These are phyloP conservation scores for Strix aluco DNA, from an alignment of 2,113 vertebrate genomes.

Conservation along the genomic window DNA sequence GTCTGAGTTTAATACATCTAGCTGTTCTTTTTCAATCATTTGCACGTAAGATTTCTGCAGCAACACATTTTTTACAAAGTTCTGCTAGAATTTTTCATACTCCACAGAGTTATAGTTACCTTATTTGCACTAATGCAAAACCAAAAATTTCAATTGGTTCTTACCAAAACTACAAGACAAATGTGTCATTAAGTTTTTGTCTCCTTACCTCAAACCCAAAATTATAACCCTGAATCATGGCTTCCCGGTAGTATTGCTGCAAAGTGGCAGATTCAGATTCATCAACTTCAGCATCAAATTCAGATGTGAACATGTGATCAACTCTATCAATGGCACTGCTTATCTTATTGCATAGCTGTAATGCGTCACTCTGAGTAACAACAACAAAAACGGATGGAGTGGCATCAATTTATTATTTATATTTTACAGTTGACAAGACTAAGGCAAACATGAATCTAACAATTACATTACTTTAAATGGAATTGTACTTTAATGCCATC, in stretches of 20 bases:
- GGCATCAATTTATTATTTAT: not conserved
- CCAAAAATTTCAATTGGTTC: not conserved
- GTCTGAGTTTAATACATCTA: not conserved
- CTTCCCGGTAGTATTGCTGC: constrained; percentile 96
- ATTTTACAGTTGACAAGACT: not conserved
- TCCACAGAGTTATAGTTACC: not conserved
- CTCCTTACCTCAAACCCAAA: constrained; percentile 96
- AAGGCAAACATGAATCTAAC: not conserved
- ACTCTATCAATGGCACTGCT: constrained; percentile 90
- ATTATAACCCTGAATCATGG: constrained; percentile 98
- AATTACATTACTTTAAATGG: not conserved
- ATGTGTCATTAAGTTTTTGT: not conserved
- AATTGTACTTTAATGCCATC: not conserved
- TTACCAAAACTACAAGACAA: not conserved
- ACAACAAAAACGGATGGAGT: not conserved
- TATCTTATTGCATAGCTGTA: constrained; percentile 94
- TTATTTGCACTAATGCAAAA: not conserved
- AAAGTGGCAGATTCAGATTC: constrained; percentile 90
- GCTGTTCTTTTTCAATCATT: not conserved
- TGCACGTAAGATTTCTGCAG: not conserved
- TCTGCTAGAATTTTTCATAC: not conserved
- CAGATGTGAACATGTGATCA: constrained; percentile 93
- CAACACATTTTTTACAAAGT: accelerated
- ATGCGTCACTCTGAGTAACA: constrained; percentile 84
- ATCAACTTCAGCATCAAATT: constrained; percentile 92